Evolutionary conservation across 2,113 vertebrate species (phyloP).

Genomic region (Osmerus eperlanus): DNA sequence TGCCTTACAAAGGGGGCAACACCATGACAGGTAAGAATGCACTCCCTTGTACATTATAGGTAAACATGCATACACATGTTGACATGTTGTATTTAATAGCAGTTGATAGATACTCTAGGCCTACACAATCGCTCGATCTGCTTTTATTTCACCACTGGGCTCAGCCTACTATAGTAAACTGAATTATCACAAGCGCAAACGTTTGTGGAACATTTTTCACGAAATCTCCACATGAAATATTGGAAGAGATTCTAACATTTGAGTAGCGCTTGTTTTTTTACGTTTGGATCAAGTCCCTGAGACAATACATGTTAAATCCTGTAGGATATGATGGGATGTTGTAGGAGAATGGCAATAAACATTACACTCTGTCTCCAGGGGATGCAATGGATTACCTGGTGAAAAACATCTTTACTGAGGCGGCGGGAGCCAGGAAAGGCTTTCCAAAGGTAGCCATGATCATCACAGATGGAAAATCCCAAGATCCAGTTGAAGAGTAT

Average conservation of each 20-base stretch:
- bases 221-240: too few species aligned
- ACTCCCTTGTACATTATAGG: background rate
- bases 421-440: constrained; percentile 86
- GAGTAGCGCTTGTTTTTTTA: too few species aligned
- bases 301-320: too few species aligned
- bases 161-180: too few species aligned
- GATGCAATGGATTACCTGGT: constrained; percentile 91
- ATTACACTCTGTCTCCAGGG: constrained; percentile 68
- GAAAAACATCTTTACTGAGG: constrained; percentile 87
- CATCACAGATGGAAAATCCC: constrained; percentile 98
- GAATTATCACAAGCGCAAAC: too few species aligned
- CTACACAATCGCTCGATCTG: too few species aligned
- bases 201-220: too few species aligned
- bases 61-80: background rate
- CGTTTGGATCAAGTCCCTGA: too few species aligned
- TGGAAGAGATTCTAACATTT: too few species aligned
- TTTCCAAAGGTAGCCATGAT: constrained; percentile 97
- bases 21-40: constrained; percentile 88
- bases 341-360: background rate
- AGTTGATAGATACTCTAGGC: too few species aligned
- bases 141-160: too few species aligned
- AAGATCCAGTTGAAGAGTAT: constrained; percentile 91
- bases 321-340: background rate
- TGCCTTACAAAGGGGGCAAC: constrained; percentile 98
- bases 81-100: too few species aligned